These are phyloP conservation scores for Channa argus DNA, from an alignment of 2,113 vertebrate species.

Conservation along the genomic window DNA sequence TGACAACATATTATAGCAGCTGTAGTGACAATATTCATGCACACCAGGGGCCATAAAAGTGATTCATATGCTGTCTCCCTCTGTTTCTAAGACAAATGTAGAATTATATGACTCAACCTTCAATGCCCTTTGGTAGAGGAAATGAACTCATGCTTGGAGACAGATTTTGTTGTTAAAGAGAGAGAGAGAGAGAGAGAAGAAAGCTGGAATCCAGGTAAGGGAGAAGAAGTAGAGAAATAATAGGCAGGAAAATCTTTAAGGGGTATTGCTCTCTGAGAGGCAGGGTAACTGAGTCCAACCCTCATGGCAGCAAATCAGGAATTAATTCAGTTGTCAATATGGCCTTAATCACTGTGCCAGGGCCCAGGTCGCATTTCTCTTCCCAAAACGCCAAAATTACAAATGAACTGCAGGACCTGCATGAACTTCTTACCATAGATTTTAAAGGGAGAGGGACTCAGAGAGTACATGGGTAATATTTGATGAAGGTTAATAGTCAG, in stretches of 20 bases:
- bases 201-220: slow-evolving; percentile 36
- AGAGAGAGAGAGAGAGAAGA: slow-evolving; percentile 20
- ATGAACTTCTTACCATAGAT: not conserved
- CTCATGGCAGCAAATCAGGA: slow-evolving; percentile 40
- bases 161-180: slow-evolving; percentile 11
- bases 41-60: slow-evolving; percentile 66
- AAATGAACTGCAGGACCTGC: not conserved
- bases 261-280: slow-evolving; percentile 51
- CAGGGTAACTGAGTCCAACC: slow-evolving; percentile 30
- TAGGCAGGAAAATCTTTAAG: slow-evolving; percentile 51
- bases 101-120: slow-evolving; percentile 74
- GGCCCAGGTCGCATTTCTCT: slow-evolving; percentile 18
- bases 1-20: slow-evolving; percentile 75
- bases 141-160: slow-evolving; percentile 43
- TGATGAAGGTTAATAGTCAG: slow-evolving; percentile 10
- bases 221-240: slow-evolving; percentile 45
- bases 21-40: slow-evolving; percentile 54
- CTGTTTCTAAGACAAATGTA: slow-evolving; percentile 71
- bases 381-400: slow-evolving; percentile 6
- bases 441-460: not conserved
- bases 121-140: slow-evolving; percentile 63
- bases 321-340: slow-evolving; percentile 58
- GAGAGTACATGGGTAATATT: not conserved
- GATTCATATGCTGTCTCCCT: slow-evolving; percentile 69
- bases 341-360: slow-evolving; percentile 41